phyloP scores from a whole-genome alignment of 2,113 vertebrate genomes.

The Hystrix brachyura region DNA sequence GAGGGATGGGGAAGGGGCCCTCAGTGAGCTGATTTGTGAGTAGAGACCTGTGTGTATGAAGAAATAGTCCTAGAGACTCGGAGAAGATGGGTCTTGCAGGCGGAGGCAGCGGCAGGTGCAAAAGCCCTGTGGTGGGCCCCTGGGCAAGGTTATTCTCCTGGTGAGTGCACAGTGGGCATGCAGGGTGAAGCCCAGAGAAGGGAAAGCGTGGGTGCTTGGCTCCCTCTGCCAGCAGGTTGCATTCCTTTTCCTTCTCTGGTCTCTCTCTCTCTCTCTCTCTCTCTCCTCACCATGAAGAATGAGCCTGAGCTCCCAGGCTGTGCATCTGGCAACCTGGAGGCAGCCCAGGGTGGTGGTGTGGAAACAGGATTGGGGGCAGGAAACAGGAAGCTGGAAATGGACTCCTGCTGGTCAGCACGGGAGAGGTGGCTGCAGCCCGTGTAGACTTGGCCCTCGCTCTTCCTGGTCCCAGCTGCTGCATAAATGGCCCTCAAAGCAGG shows the following conservation, averaged over 20 bases:
- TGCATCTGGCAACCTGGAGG: background rate
- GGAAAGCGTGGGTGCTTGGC: too few species aligned
- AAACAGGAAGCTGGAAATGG: background rate
- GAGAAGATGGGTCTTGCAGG: background rate
- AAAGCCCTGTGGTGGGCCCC: background rate
- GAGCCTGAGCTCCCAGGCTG: background rate
- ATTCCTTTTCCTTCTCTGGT: background rate
- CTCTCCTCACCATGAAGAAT: background rate
- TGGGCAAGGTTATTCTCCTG: background rate
- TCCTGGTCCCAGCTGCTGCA: background rate
- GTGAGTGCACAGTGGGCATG: too few species aligned
- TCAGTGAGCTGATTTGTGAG: background rate
- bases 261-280: background rate
- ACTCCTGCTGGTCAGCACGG: background rate
- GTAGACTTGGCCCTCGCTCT: accelerated
- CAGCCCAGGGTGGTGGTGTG: too few species aligned
- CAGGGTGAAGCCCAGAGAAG: background rate
- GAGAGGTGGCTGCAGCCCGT: background rate
- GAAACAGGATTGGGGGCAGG: background rate
- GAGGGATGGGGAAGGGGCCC: background rate
- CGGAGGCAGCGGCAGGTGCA: background rate
- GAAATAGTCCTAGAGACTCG: background rate
- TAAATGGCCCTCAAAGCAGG: background rate
- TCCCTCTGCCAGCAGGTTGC: background rate
- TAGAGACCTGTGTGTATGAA: background rate